Percentiles rank a stretch among this genome's conserved stretches.
Conservation (phyloP, 1,140 invertebrate species). For the Pomacea maculata region DNA sequence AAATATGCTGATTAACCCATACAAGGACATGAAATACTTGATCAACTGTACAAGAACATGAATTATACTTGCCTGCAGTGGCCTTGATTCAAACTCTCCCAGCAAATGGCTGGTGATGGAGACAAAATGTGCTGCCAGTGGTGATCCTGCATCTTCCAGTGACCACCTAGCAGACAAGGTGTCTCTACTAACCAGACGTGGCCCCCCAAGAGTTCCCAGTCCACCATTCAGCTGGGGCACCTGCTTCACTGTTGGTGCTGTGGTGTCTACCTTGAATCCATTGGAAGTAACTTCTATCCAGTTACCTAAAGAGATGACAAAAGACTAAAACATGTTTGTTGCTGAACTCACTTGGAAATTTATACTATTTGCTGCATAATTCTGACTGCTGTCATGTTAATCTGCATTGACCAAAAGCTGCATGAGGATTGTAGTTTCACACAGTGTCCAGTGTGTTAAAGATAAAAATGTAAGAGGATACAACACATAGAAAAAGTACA, state of each 20-base stretch:
- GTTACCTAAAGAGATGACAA: constrained; percentile 8
- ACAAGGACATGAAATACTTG: too few species aligned
- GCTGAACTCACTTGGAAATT: too few species aligned
- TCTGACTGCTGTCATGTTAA: too few species aligned
- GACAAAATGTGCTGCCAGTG: constrained; percentile 36
- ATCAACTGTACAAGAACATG: too few species aligned
- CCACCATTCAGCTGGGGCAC: constrained; percentile 19
- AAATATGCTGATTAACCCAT: too few species aligned
- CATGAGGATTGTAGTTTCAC: too few species aligned
- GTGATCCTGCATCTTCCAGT: constrained; percentile 29
- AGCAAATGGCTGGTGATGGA: constrained; percentile 35
- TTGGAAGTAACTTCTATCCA: constrained; percentile 27
- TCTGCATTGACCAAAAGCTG: too few species aligned
- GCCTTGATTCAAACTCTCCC: constrained; percentile 30
- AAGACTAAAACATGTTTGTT: neutral
- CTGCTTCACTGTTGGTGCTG: constrained; percentile 19
- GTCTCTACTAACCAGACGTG: constrained; percentile 25
- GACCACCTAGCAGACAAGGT: constrained; percentile 36
- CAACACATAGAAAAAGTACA: too few species aligned
- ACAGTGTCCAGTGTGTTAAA: too few species aligned
- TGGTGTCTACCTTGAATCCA: constrained; percentile 38
- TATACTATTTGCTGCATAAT: too few species aligned
- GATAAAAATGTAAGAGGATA: too few species aligned
- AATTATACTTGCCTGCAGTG: constrained; percentile 29
- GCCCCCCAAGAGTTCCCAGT: constrained; percentile 1